Evolutionary conservation across 2,888 invertebrate species (phyloP).

Genomic region (Tachina grossa): DNA sequence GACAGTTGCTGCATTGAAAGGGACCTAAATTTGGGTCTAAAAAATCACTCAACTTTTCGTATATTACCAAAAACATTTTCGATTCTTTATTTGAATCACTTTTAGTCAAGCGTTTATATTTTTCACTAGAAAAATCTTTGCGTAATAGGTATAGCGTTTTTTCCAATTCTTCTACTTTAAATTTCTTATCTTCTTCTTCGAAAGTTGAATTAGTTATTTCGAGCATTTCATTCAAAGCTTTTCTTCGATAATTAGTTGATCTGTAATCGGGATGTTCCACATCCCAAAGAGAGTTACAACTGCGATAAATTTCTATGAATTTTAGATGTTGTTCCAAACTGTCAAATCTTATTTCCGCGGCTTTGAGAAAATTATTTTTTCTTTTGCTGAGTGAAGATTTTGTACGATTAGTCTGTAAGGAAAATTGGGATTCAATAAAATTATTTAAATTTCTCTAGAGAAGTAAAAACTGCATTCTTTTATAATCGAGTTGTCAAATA

Average conservation of each 20-base stretch:
- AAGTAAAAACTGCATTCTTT: no score
- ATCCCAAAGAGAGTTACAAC: constrained; percentile 77
- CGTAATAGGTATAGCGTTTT: constrained; percentile 77
- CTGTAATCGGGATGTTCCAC: constrained; percentile 80
- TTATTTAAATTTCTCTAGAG: background rate
- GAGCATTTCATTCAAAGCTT: constrained; percentile 77
- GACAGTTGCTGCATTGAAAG: constrained; percentile 77
- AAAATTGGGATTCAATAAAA: background rate
- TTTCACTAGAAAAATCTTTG: constrained; percentile 77
- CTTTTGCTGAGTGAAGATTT: background rate
- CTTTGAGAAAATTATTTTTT: constrained; percentile 75
- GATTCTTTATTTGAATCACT: background rate
- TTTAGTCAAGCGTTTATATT: constrained; percentile 73
- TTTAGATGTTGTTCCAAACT: constrained; percentile 75
- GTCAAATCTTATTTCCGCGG: constrained; percentile 72
- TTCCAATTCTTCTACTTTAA: constrained; percentile 75
- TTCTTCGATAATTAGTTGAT: constrained; percentile 77
- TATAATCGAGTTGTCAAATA: no score
- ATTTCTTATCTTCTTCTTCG: constrained; percentile 44
- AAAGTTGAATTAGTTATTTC: constrained; percentile 75
- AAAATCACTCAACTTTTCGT: constrained; percentile 75
- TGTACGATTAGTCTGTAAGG: constrained; percentile 1
- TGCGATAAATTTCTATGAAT: constrained; percentile 78
- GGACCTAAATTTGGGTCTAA: constrained; percentile 77
- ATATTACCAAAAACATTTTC: constrained; percentile 70